These are phyloP conservation scores for Druceiella hillmani DNA, from an alignment of 2,888 invertebrate genomes.

Conservation along the genomic window DNA sequence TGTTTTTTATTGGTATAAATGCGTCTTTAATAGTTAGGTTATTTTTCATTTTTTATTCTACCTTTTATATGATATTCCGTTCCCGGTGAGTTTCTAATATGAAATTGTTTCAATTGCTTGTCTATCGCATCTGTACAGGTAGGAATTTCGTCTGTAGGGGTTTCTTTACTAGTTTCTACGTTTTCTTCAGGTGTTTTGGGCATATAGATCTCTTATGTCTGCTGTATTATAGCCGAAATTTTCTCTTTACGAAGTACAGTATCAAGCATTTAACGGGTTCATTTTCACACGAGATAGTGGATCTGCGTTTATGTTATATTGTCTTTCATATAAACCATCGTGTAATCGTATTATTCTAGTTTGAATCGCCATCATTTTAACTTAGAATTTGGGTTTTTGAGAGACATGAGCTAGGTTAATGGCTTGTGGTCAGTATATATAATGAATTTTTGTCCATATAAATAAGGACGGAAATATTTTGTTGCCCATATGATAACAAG, in stretches of 20 bases:
- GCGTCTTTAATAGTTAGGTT: conserved; percentile 16
- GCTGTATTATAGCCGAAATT: too few relatives aligned
- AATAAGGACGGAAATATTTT: conserved; percentile 30
- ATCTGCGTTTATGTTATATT: conserved; percentile 15
- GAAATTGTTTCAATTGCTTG: too few relatives aligned
- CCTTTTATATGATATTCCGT: conserved; percentile 12
- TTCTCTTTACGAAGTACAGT: too few relatives aligned
- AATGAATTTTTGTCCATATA: conserved; percentile 30
- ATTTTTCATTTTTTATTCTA: conserved; percentile 11
- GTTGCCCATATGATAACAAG: conserved; percentile 30
- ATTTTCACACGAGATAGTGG: conserved; percentile 8
- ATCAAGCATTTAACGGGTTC: background rate
- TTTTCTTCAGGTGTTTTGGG: too few relatives aligned
- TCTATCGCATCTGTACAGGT: too few relatives aligned
- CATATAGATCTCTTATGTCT: too few relatives aligned
- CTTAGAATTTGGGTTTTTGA: conserved; percentile 32
- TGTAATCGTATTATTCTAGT: conserved; percentile 27
- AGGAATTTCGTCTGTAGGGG: too few relatives aligned
- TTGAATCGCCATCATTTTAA: conserved; percentile 30
- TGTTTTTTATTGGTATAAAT: conserved; percentile 21
- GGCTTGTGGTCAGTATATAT: conserved; percentile 35
- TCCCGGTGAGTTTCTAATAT: too few relatives aligned
- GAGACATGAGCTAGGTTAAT: conserved; percentile 30
- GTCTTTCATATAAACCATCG: conserved; percentile 23
- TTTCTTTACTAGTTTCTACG: too few relatives aligned